Evolutionary conservation across 1,140 invertebrate genomes (phyloP).

Genomic region (roundworm (Caenorhabditis elegans)): DNA sequence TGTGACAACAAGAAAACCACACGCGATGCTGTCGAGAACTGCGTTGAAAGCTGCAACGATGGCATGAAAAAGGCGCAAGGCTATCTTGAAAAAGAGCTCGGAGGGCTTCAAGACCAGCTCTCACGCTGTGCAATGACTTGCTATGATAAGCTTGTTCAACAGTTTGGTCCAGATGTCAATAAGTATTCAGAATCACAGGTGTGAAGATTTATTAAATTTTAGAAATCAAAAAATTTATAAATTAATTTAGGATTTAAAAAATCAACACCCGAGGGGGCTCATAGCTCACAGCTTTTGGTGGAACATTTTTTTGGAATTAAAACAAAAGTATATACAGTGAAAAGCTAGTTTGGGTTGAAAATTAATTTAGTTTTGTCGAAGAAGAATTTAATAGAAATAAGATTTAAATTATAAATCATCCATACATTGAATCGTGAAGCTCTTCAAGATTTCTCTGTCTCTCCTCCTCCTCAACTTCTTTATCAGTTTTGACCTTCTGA

Average conservation of each 20-base stretch:
- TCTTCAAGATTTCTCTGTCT: not conserved
- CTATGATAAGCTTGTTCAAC: constrained; percentile 56
- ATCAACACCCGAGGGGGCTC: too few species aligned
- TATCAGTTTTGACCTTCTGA: not conserved
- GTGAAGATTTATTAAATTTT: too few species aligned
- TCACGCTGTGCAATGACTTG: constrained; percentile 58
- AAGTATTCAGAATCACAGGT: constrained; percentile 41
- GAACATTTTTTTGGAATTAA: too few species aligned
- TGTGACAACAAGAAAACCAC: constrained; percentile 57
- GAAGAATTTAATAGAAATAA: too few species aligned
- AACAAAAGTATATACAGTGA: too few species aligned
- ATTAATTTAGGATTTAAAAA: too few species aligned
- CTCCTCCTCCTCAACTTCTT: not conserved
- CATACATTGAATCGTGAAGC: not conserved
- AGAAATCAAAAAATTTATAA: too few species aligned
- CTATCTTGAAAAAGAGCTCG: constrained; percentile 54
- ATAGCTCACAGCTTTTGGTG: too few species aligned
- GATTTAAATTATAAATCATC: too few species aligned
- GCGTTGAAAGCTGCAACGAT: constrained; percentile 57
- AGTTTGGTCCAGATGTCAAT: constrained; percentile 52
- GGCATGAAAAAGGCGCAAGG: constrained; percentile 57
- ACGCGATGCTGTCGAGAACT: constrained; percentile 57
- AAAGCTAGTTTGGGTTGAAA: too few species aligned
- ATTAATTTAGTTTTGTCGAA: too few species aligned
- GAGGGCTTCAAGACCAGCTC: constrained; percentile 54